Base-by-base conservation (phyloP, 2,888 invertebrate genomes). In the Drosophila falleni region DNA sequence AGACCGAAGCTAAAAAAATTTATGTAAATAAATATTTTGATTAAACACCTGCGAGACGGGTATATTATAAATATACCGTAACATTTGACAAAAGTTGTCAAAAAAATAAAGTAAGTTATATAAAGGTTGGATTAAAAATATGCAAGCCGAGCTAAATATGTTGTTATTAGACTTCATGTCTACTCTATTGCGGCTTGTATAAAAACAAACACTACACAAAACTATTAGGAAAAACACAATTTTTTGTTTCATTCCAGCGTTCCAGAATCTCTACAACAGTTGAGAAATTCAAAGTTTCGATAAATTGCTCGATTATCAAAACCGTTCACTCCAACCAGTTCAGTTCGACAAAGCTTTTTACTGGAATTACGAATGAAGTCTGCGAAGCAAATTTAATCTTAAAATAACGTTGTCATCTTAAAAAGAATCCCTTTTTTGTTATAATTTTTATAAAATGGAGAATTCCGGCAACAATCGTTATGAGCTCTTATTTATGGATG, bases 401-500 rank as follows among this genome's bases (percentile, higher is more conserved):
- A 35, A 10, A 41, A 33, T 51, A 64, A 51, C 35, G 59, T 66
- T 64, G 55, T 23, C 71, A 81, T 75, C 85, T 70, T 66, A 44
- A 55, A 31, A 19, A 19, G 11, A 62, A 54, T 11, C 33, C 50
- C n/a, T 51, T 50, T 29, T 50, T 53, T 50, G 49, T 58, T 39
- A 53, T 16, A 53, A 49, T 19, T 61, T 68, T 80, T 64, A 11
- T 35, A 83, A 59, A 51, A 92, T 92, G 92, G 91, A 92, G 64
- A 89, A 65, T 69, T 84, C 91, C 37, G 90, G 87, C 65, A 90
- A 90, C 55, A 92, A 92, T 87, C 92, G 92, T n/a, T 92, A 92
- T 73, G 91, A 91, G 71, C 75, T 92, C 81, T 91, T 92, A 79
- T 92, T 85, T 71, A 86, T 91, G 90, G 91, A 92, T 60, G 92